Evolutionary conservation across 2,888 invertebrate species (phyloP).

Genomic region (Craniophora ligustri): DNA sequence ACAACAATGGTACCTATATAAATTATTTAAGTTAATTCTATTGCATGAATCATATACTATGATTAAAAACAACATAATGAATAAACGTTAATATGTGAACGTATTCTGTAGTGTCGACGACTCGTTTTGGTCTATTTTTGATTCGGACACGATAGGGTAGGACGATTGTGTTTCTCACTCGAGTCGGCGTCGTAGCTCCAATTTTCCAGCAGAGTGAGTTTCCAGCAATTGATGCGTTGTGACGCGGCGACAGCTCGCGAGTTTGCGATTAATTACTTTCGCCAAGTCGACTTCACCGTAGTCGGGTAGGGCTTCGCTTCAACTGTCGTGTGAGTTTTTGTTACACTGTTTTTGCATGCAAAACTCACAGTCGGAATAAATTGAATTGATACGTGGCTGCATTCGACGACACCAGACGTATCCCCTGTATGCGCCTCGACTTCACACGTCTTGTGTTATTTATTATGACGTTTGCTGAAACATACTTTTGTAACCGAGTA

Average conservation of each 20-base stretch:
- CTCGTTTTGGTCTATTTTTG: slow-evolving; percentile 54
- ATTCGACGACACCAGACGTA: slow-evolving; percentile 37
- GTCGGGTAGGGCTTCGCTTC: slow-evolving; percentile 77
- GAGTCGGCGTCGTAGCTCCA: slow-evolving; percentile 75
- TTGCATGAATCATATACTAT: slow-evolving; percentile 63
- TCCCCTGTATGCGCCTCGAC: slow-evolving; percentile 25
- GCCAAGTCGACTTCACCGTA: slow-evolving; percentile 72
- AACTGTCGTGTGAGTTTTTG: slow-evolving; percentile 74
- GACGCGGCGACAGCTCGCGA: slow-evolving; percentile 81
- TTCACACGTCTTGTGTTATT: slow-evolving; percentile 27
- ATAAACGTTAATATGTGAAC: slow-evolving; percentile 46
- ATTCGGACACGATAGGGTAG: slow-evolving; percentile 44
- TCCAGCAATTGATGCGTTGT: slow-evolving; percentile 77
- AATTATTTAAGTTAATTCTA: slow-evolving; percentile 68
- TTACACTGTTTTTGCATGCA: slow-evolving; percentile 71
- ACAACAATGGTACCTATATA: slow-evolving; percentile 81
- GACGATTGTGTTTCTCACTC: slow-evolving; percentile 75
- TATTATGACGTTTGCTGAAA: slow-evolving; percentile 36
- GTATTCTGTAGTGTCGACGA: slow-evolving; percentile 30
- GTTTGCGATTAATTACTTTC: slow-evolving; percentile 83
- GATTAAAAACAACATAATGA: slow-evolving; percentile 39
- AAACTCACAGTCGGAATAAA: slow-evolving; percentile 56
- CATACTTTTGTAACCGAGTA: slow-evolving; percentile 17
- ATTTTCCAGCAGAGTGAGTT: slow-evolving; percentile 82
- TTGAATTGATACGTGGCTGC: slow-evolving; percentile 58